Evolutionary conservation across 2,888 invertebrate species (phyloP).

Genomic region (Blastobasis lacticolella): DNA sequence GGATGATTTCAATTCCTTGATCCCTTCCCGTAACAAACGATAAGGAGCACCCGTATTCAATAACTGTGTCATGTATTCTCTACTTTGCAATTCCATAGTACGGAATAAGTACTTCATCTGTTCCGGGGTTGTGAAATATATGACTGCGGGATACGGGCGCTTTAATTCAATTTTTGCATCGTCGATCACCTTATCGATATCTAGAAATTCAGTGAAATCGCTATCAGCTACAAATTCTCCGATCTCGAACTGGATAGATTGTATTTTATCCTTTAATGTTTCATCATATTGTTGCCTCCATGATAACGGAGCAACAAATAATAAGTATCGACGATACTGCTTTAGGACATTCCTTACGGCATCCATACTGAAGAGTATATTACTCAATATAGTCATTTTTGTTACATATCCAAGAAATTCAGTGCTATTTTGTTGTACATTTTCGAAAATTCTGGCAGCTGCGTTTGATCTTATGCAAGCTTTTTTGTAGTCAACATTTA

Average conservation of each 20-base stretch:
- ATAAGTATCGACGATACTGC: conserved; percentile 53
- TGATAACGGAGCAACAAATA: conserved; percentile 56
- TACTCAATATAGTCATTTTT: conserved; percentile 48
- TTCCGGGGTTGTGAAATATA: conserved; percentile 47
- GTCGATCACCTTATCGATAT: conserved; percentile 59
- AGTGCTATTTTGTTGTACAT: conserved; percentile 39
- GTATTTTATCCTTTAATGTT: conserved; percentile 34
- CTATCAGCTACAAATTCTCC: conserved; percentile 55
- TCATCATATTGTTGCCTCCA: conserved; percentile 61
- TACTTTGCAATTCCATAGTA: conserved; percentile 62
- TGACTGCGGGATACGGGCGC: conserved; percentile 36
- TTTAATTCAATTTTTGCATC: conserved; percentile 45
- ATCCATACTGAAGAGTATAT: conserved; percentile 58
- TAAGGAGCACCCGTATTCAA: conserved; percentile 52
- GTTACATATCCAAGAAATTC: conserved; percentile 52
- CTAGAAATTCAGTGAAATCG: conserved; percentile 53
- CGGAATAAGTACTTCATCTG: conserved; percentile 60
- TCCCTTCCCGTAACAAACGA: conserved; percentile 42
- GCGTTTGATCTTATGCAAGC: conserved; percentile 47
- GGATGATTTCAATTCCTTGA: conserved; percentile 43
- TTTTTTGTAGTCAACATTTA: conserved; percentile 63
- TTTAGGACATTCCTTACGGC: conserved; percentile 54
- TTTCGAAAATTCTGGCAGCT: conserved; percentile 48
- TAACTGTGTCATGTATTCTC: conserved; percentile 58
- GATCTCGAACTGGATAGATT: conserved; percentile 54